These are phyloP conservation scores for Agrotis ipsilon DNA, from an alignment of 2,888 invertebrate species.

Conservation along the genomic window DNA sequence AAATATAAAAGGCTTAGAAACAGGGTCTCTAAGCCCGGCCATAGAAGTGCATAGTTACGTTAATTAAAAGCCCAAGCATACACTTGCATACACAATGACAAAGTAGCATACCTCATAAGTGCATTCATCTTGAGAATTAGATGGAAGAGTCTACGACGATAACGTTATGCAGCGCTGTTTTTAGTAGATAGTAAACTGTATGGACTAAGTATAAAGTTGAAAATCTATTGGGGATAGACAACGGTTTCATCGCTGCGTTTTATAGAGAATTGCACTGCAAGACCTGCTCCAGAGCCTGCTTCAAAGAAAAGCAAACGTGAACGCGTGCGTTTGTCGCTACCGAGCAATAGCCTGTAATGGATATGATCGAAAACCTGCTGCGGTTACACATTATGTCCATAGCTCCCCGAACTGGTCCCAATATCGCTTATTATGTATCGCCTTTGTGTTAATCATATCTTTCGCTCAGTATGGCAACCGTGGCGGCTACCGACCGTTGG, in stretches of 20 bases:
- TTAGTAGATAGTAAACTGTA: no score
- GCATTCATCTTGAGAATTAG: conserved; percentile 45
- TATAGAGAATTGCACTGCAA: background rate
- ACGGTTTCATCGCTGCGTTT: no score
- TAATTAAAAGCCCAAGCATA: conserved; percentile 55
- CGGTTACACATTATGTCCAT: conserved; percentile 83
- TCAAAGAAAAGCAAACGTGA: conserved; percentile 66
- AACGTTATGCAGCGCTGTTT: conserved; percentile 10
- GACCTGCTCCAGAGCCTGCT: conserved; percentile 38
- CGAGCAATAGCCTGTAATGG: conserved; percentile 81
- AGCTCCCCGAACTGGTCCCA: conserved; percentile 86
- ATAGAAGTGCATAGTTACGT: conserved; percentile 48
- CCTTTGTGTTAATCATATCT: conserved; percentile 90
- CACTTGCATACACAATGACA: conserved; percentile 55
- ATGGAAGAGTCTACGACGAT: conserved; percentile 33
- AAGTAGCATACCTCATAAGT: conserved; percentile 38
- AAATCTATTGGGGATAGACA: no score
- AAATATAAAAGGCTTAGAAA: conserved; percentile 39
- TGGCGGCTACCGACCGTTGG: conserved; percentile 86
- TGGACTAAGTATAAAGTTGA: no score
- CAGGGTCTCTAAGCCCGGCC: conserved; percentile 19
- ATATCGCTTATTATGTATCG: conserved; percentile 90
- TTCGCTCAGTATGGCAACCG: conserved; percentile 86
- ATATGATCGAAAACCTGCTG: conserved; percentile 84
- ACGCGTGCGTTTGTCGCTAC: conserved; percentile 75